Base-by-base conservation (phyloP, 2,113 vertebrate species). In the Amphiprion percula region DNA sequence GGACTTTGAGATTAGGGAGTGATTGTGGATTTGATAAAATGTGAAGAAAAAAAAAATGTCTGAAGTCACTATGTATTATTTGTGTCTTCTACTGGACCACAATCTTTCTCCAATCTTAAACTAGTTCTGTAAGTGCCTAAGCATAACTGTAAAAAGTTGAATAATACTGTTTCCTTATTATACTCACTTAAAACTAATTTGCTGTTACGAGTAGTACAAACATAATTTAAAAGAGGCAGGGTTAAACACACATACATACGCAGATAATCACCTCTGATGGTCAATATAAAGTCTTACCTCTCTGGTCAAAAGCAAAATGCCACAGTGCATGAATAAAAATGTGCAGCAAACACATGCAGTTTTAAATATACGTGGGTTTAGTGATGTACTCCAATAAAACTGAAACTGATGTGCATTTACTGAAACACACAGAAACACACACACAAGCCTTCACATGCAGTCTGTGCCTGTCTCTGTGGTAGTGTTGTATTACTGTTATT, bases 251-350 rank as follows among this genome's bases (percentile, higher is more conserved):
- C 3, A 26, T 5, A 37, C 5, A 1, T 17, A 19, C 37, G 0
- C 7, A 21, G 41, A 14, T 47, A 23, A 21, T 44, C 0, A 44
- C 12, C 12, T 44, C 41, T 44, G 3, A 44, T 4, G 41, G 41
- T 15, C 14, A 44, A 44, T 44, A 9, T 14, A 44, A 44, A 44
- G 12, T 14, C 41, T 4, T 15, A 39, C 24, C 7, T 6, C 56
- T 62, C 53, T 46, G 59, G 33, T 59, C 4, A n/a, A 26, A 59
- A 95, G 95, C 92, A 96, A 97, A 94, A 96, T 96, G 95, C 96
- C 96, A 95, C 95, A 95, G 91, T 96, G 3, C 41, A 44, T 12
- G 2, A 44, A 95, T 96, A 96, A 6, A 33, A 47, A 23, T 3
- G 50, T 49, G 4, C 8, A 30, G 14, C 3, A 44, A 21, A 19